Conservation (phyloP, 2,888 invertebrate genomes). For the Lithosia quadra region DNA sequence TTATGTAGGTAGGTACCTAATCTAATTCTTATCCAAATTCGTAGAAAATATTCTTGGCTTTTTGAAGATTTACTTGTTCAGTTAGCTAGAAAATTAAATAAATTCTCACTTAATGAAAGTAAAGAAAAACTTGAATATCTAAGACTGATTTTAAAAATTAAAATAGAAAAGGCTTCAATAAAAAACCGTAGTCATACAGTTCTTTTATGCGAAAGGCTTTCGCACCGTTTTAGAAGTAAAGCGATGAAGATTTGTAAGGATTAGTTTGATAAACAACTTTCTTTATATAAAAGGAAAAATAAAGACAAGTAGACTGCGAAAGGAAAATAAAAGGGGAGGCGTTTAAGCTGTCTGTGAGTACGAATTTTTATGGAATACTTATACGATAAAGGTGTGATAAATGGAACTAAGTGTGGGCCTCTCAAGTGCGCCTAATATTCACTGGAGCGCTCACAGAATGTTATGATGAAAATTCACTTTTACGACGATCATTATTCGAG, state of each 20-base stretch:
- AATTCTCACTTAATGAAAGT: neutral
- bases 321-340: constrained; percentile 13
- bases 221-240: constrained; percentile 39
- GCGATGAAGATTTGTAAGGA: constrained; percentile 50
- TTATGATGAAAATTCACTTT: constrained; percentile 45
- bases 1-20: neutral
- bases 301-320: constrained; percentile 38
- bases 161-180: neutral
- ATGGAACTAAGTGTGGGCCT: constrained; percentile 50
- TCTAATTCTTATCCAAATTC: neutral
- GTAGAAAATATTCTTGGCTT: neutral
- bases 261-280: constrained; percentile 52
- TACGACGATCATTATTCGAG: constrained; percentile 31
- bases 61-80: neutral
- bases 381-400: constrained; percentile 58
- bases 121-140: neutral
- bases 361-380: constrained; percentile 49
- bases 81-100: constrained; percentile 2
- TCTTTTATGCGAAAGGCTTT: constrained; percentile 31
- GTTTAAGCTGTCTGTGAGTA: constrained; percentile 31
- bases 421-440: constrained; percentile 54
- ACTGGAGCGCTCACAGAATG: constrained; percentile 32
- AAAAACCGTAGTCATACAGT: constrained; percentile 29
- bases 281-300: constrained; percentile 41
- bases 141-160: neutral